Evolutionary conservation across 2,797 vertebrate species (phyloP).

Genomic region (Danio jaintianensis): DNA sequence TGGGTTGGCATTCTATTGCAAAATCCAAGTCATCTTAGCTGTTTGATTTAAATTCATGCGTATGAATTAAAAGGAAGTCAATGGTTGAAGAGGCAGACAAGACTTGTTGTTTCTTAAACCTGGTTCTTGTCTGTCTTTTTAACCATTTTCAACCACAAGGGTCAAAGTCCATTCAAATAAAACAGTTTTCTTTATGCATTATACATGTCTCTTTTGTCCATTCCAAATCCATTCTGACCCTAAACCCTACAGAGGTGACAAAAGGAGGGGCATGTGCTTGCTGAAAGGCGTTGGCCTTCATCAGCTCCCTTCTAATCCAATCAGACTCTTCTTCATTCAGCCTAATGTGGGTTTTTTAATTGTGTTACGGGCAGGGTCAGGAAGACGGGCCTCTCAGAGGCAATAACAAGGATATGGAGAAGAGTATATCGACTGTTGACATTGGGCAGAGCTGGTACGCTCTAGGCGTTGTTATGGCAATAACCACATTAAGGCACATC

Average conservation of each 20-base stretch:
- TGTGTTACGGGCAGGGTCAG: slow-evolving; percentile 65
- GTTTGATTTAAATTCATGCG: slow-evolving; percentile 3
- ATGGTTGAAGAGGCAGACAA: not conserved
- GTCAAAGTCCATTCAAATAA: slow-evolving; percentile 36
- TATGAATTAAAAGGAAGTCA: not conserved
- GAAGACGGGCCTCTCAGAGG: slow-evolving; percentile 62
- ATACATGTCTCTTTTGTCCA: slow-evolving; percentile 9
- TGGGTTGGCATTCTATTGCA: not conserved
- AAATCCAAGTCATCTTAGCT: not conserved
- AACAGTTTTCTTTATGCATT: slow-evolving; percentile 6
- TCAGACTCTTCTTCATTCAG: slow-evolving; percentile 66
- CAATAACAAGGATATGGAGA: slow-evolving; percentile 54
- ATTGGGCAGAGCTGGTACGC: slow-evolving; percentile 74
- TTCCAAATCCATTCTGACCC: slow-evolving; percentile 49
- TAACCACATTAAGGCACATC: slow-evolving; percentile 75
- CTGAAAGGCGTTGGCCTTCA: slow-evolving; percentile 61
- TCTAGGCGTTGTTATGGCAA: slow-evolving; percentile 75
- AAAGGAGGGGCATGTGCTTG: slow-evolving; percentile 52
- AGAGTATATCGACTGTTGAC: slow-evolving; percentile 66
- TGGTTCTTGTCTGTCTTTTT: not conserved
- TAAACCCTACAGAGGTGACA: slow-evolving; percentile 56
- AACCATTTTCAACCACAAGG: slow-evolving; percentile 11
- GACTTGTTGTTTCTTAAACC: not conserved
- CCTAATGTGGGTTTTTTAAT: slow-evolving; percentile 67
- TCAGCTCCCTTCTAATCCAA: slow-evolving; percentile 68